Conservation (phyloP, 35 echinoderm and acorn worm species). For the Patiria miniata region DNA sequence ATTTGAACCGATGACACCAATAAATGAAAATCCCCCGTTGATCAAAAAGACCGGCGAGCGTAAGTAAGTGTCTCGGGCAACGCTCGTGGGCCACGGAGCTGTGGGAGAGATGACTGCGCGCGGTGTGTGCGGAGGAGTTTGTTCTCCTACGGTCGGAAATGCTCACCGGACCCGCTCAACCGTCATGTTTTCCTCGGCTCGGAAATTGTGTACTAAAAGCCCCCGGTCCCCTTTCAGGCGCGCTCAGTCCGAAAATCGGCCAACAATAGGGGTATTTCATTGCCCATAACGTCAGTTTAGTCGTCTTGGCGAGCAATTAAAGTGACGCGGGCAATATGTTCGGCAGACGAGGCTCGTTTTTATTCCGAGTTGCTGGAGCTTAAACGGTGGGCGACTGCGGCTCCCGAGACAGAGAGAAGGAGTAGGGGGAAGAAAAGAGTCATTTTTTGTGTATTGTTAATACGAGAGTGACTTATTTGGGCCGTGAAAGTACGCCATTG, state of each 20-base stretch:
- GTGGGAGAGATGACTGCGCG: too few species aligned
- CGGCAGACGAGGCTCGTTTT: too few species aligned
- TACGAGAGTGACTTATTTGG: too few species aligned
- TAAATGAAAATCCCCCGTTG: background rate
- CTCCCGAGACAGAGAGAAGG: too few species aligned
- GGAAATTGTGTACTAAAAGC: constrained; percentile 22
- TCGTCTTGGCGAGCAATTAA: background rate
- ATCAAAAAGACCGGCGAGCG: background rate
- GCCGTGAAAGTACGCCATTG: too few species aligned
- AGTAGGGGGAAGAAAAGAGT: too few species aligned
- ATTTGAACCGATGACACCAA: constrained; percentile 1
- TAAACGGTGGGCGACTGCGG: too few species aligned
- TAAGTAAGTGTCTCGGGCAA: background rate
- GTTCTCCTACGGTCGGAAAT: background rate
- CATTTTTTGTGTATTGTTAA: too few species aligned
- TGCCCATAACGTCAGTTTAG: background rate
- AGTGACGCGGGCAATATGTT: background rate
- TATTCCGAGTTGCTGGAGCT: too few species aligned
- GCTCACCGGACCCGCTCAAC: background rate
- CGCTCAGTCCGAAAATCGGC: constrained; percentile 6
- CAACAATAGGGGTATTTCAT: constrained; percentile 3
- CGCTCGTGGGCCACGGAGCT: too few species aligned
- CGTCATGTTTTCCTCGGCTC: background rate
- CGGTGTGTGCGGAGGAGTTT: too few species aligned
- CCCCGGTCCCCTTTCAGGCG: background rate